Conservation (phyloP, 2,888 invertebrate genomes). For the Eurois occulta region DNA sequence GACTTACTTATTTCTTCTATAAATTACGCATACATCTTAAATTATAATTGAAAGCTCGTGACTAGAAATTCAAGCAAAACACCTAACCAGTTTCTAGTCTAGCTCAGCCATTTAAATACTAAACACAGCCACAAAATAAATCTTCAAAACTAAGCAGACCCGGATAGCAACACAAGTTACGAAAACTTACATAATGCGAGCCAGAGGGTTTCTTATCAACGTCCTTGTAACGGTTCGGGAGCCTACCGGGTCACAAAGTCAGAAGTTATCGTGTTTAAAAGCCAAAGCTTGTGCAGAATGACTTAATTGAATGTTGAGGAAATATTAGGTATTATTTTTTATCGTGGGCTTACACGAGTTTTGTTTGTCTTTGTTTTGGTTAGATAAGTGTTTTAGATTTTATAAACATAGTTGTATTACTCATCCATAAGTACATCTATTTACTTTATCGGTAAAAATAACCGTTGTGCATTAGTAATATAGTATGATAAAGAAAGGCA, state of each 20-base stretch:
- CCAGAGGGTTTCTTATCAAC: conserved; percentile 77
- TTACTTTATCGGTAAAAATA: neutral
- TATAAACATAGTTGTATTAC: neutral
- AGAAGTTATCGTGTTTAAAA: conserved; percentile 69
- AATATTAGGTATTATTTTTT: conserved; percentile 12
- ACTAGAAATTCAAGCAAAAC: neutral
- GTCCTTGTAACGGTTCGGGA: conserved; percentile 81
- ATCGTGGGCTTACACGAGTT: neutral
- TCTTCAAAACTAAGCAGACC: neutral
- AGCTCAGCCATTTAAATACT: conserved; percentile 17
- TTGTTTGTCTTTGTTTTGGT: neutral
- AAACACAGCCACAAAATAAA: conserved; percentile 23
- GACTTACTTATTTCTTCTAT: neutral
- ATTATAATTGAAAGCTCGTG: conserved; percentile 6
- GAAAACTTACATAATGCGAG: conserved; percentile 54
- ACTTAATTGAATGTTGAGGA: conserved; percentile 54
- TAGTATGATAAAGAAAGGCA: neutral
- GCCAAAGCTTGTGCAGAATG: conserved; percentile 56
- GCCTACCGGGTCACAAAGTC: conserved; percentile 76
- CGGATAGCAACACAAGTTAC: conserved; percentile 35
- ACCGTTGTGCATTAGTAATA: too few relatives aligned
- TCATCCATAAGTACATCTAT: neutral
- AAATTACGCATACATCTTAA: too few relatives aligned
- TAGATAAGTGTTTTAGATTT: neutral
- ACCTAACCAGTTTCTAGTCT: conserved; percentile 27